Evolutionary conservation across 2,888 invertebrate genomes (phyloP), one percentile per base, ranked within the genome.

Genomic region (Chaitophorus viminalis): DNA sequence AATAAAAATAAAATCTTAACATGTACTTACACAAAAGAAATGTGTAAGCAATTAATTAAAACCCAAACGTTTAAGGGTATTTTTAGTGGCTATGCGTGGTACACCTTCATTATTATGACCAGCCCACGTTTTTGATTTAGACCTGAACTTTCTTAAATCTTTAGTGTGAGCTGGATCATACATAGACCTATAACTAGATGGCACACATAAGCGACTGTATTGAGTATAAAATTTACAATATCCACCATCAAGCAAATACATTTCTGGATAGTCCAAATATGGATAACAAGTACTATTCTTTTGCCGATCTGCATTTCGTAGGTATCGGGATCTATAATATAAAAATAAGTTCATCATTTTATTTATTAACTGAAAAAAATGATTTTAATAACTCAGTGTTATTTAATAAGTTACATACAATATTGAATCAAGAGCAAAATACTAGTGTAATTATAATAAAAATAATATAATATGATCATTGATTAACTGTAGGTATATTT

Each of bases 191-290:
- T 99, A 97, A 0, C 93, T 93, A 78, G 93, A 92, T 0, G 97
- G 97, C 60, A 93, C 94, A 91, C 97, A 96, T 79, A 96, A 92
- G 0, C 93, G 92, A 39, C 94, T 92, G 91, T 94, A 94, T 0
- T 93, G 92, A 90, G 94, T 93, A 91, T 93, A 97, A 92, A 99
- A 98, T 54, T 93, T 93, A 91, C 96, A 95, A 92, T 98, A 98
- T 72, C 97, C 98, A 1, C 97, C 97, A 91, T 97, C 96, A 39
- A 99, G 93, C 2, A 99, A 93, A 92, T 99, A 99, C 3, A 98
- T 93, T 92, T 99, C 99, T 0, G 99, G 99, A 92, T 96, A 98
- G 91, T 95, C 93, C 0, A 99, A 93, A 0, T 94, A 92, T 0
- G 99, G 99, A 92, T 98, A 99, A 89, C 93, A 93, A 84, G 95